phyloP scores from a whole-genome alignment of 2,113 vertebrate species.

The Scomber colias region DNA sequence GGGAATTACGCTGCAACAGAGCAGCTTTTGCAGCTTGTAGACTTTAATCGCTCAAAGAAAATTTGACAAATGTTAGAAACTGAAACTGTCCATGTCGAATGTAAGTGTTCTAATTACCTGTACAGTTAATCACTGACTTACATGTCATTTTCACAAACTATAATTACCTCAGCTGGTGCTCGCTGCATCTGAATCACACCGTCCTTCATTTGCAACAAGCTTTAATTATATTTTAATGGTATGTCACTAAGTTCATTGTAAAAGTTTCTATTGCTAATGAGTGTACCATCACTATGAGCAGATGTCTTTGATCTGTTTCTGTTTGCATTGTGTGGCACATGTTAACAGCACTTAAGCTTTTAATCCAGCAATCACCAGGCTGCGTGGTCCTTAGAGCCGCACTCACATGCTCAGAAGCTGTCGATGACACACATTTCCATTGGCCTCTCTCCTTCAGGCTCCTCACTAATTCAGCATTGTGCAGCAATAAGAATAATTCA shows the following conservation, averaged over 20 bases:
- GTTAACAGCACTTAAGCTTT: slow-evolving; percentile 60
- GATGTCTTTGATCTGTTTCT: slow-evolving; percentile 61
- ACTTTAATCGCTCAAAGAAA: slow-evolving; percentile 20
- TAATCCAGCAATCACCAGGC: slow-evolving; percentile 61
- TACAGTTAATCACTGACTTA: slow-evolving; percentile 35
- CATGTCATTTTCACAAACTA: slow-evolving; percentile 26
- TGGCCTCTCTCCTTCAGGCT: slow-evolving; percentile 6
- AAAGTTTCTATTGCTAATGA: slow-evolving; percentile 44
- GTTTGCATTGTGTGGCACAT: slow-evolving; percentile 49
- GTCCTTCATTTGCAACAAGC: slow-evolving; percentile 26
- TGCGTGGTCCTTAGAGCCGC: slow-evolving; percentile 8
- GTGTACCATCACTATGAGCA: slow-evolving; percentile 34
- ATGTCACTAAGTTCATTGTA: slow-evolving; percentile 42
- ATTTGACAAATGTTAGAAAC: slow-evolving; percentile 25
- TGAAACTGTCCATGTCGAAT: slow-evolving; percentile 16
- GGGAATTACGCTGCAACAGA: slow-evolving; percentile 46
- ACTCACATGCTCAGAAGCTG: slow-evolving; percentile 18
- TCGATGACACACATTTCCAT: slow-evolving; percentile 18
- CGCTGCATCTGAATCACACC: slow-evolving; percentile 21
- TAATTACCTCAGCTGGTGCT: slow-evolving; percentile 45
- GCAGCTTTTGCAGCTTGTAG: slow-evolving; percentile 36
- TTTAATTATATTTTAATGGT: slow-evolving; percentile 52
- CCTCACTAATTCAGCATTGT: slow-evolving; percentile 6
- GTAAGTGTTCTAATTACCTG: slow-evolving; percentile 47
- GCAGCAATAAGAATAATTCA: slow-evolving; percentile 7